phyloP scores from a whole-genome alignment of 2,113 vertebrate genomes.

The Anser cygnoides region DNA sequence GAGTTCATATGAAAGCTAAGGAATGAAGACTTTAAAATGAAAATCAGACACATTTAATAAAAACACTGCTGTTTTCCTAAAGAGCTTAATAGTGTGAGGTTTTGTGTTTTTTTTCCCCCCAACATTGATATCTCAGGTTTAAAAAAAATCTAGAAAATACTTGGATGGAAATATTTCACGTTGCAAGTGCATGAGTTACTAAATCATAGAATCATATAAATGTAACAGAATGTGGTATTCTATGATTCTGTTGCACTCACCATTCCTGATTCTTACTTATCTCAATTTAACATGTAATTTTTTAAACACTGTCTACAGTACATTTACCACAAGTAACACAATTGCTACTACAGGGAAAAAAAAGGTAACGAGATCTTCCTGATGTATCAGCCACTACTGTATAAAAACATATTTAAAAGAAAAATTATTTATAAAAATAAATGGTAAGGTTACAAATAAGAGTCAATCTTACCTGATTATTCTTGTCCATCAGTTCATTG shows the following conservation, averaged over 20 bases:
- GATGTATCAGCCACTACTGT: neutral
- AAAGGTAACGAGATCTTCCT: neutral
- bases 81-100: neutral
- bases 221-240: too few species aligned
- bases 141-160: neutral
- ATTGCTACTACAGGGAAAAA: neutral
- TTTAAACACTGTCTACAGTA: neutral
- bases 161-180: neutral
- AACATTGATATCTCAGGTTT: neutral
- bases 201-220: neutral
- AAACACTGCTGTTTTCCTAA: neutral
- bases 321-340: neutral
- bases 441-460: neutral
- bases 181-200: neutral
- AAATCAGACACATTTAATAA: neutral
- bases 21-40: neutral
- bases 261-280: neutral
- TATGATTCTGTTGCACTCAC: neutral
- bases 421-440: neutral
- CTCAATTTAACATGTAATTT: neutral
- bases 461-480: constrained; percentile 76
- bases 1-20: neutral
- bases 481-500: constrained; percentile 74
- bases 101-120: neutral
- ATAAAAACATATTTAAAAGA: neutral